Conservation (phyloP, 2,113 vertebrate species). For the Rutilus rutilus region DNA sequence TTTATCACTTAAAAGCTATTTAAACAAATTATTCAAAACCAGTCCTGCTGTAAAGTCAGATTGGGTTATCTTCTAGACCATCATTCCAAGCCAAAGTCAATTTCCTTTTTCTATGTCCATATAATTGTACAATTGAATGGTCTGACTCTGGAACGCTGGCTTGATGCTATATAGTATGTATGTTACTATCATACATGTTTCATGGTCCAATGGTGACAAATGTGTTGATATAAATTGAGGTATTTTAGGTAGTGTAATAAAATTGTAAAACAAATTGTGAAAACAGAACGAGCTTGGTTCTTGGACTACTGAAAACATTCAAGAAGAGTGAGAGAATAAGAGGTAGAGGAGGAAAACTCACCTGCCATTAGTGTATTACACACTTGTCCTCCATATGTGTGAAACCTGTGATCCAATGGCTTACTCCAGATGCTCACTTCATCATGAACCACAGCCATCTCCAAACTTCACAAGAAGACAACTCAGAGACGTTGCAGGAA, state of each 20-base stretch:
- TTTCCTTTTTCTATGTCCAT: background rate
- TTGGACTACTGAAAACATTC: background rate
- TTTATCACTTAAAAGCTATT: background rate
- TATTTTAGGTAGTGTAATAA: too few relatives aligned
- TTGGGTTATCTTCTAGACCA: background rate
- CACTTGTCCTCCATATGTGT: slow-evolving; percentile 61
- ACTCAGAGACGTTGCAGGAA: background rate
- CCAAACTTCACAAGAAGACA: slow-evolving; percentile 32
- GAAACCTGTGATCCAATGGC: slow-evolving; percentile 55
- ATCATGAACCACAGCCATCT: slow-evolving; percentile 65
- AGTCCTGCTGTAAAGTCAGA: background rate
- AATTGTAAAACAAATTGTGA: background rate
- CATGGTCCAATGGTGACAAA: background rate
- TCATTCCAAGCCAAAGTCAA: background rate
- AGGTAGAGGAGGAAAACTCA: slow-evolving; percentile 48
- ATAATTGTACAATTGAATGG: background rate
- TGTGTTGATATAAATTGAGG: background rate
- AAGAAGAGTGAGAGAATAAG: slow-evolving; percentile 2
- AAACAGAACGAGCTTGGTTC: background rate
- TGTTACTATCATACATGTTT: background rate
- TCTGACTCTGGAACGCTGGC: background rate
- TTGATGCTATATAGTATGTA: background rate
- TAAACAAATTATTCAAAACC: background rate
- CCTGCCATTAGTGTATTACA: slow-evolving; percentile 76
- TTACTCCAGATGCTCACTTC: slow-evolving; percentile 50